Conservation (phyloP, 2,888 invertebrate genomes). For the Lampropteryx suffumata region DNA sequence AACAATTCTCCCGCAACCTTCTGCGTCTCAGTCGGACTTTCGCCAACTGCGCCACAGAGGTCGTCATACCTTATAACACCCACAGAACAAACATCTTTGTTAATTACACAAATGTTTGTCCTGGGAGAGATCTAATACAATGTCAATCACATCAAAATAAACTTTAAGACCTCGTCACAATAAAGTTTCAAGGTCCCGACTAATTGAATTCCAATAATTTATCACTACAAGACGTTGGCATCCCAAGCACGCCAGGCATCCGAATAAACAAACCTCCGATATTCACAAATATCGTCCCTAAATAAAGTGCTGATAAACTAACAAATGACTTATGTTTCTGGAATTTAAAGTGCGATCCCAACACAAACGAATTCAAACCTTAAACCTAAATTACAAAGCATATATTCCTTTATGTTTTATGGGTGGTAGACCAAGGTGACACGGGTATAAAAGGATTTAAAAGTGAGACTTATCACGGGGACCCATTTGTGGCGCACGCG, state of each 20-base stretch:
- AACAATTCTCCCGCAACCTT: no score
- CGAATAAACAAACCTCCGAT: conserved; percentile 60
- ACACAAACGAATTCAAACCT: conserved; percentile 33
- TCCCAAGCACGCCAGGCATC: conserved; percentile 54
- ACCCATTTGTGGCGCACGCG: conserved; percentile 80
- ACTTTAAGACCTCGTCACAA: no score
- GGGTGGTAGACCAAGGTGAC: conserved; percentile 57
- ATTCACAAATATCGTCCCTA: conserved; percentile 72
- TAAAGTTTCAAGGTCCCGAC: conserved; percentile 8
- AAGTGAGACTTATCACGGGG: conserved; percentile 82
- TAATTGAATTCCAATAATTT: conserved; percentile 48
- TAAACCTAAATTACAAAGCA: conserved; percentile 37
- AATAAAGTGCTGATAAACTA: conserved; percentile 81
- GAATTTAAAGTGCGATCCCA: conserved; percentile 64
- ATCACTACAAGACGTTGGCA: conserved; percentile 43
- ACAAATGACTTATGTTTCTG: conserved; percentile 80
- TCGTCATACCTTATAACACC: no score
- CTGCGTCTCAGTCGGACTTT: no score
- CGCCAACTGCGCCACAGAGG: no score
- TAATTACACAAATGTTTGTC: no score
- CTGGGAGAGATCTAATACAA: no score
- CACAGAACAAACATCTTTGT: no score
- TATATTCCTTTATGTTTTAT: conserved; percentile 33
- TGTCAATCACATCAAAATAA: no score
- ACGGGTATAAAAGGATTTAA: conserved; percentile 73